Base-by-base conservation (phyloP, 2,113 vertebrate genomes). In the Syngnathus typhle region DNA sequence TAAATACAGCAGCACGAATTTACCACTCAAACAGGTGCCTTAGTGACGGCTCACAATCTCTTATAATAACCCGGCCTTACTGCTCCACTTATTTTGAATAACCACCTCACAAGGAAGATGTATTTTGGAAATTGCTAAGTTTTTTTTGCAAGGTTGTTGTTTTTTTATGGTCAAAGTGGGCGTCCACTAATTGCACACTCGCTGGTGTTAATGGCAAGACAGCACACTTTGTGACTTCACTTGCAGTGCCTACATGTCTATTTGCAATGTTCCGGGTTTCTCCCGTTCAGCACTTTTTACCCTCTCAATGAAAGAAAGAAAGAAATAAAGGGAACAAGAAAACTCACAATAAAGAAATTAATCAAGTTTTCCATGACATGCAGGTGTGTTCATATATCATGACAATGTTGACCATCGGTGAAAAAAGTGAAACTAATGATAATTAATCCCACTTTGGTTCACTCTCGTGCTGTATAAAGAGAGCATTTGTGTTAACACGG, bases 401-500 rank as follows among this genome's bases (percentile, higher is more conserved):
- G 55, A 58, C 5, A 4, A 32, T 58, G 23, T 18, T 58, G 54
- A 56, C 12, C 55, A 58, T 36, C 7, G 6, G 36, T 52, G 19
- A 36, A 56, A 52, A 32, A 32, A 65, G 67, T 64, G 70, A 79
- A 75, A 81, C 79, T 55, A 16, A 77, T 82, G 56, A 84, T 73
- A 77, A 79, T 61, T 79, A 80, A 70, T 80, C 78, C 55, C 27
- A 65, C 82, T 69, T 80, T 80, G 73, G 85, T 86, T 74, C 56
- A 58, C 77, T 84, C 77, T 83, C 81, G 85, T 85, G 83, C 82
- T 89, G 83, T 86, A 85, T 74, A 87, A 82, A 87, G 67, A 77
- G 82, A 71, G 32, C 76, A 79, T 85, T 78, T 81, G 84, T 87
- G 80, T 87, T 83, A 87, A 84, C 87, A 83, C 78, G 86, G 88